Evolutionary conservation across 37 sponge, comb jelly and placozoan species (phyloP).

Genomic region (Beroe forskalii): DNA sequence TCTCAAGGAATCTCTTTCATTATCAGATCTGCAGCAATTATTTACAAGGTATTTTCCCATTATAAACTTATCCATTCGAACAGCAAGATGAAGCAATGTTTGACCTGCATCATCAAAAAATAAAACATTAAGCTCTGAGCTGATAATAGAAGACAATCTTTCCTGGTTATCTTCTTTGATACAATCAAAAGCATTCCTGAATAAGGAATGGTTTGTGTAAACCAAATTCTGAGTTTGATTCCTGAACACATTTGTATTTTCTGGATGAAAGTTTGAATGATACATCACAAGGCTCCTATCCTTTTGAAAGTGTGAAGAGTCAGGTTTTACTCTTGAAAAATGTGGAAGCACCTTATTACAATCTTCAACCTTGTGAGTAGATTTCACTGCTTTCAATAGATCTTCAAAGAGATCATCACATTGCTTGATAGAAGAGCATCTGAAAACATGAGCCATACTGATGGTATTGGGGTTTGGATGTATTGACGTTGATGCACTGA

Average conservation of each 20-base stretch:
- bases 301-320: neutral
- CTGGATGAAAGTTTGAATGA: neutral
- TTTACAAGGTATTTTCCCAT: conserved; percentile 13
- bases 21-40: conserved; percentile 13
- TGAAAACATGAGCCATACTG: conserved; percentile 15
- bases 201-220: neutral
- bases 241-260: neutral
- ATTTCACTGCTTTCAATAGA: neutral
- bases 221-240: neutral
- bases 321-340: neutral
- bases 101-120: conserved; percentile 16
- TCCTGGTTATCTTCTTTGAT: neutral
- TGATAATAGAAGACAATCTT: neutral
- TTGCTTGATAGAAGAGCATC: neutral
- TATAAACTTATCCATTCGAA: neutral
- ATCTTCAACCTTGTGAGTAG: neutral
- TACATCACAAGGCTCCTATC: neutral
- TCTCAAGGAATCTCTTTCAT: neutral
- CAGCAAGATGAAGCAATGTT: neutral
- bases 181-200: conserved; percentile 20
- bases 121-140: neutral
- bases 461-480: neutral
- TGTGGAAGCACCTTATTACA: neutral
- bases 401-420: neutral
- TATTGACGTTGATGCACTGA: conserved; percentile 7